These are phyloP conservation scores for Tiaroga cobitis DNA, from an alignment of 2,797 vertebrate genomes.

Conservation along the genomic window DNA sequence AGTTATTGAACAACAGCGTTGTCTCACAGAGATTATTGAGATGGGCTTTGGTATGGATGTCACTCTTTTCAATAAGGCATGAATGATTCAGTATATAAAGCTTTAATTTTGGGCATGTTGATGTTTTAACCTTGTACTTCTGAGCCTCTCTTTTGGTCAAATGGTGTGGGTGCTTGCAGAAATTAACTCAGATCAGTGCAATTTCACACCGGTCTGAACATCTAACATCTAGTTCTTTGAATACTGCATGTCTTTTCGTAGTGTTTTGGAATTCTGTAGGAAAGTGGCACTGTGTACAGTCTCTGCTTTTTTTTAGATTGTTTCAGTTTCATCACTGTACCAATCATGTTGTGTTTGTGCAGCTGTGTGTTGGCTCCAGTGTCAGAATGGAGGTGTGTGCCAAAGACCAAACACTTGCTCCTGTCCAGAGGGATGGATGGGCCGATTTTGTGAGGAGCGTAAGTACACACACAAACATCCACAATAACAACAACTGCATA, in stretches of 20 bases:
- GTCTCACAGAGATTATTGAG: slow-evolving; percentile 23
- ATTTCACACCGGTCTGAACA: background rate
- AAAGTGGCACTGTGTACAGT: background rate
- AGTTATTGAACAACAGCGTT: slow-evolving; percentile 28
- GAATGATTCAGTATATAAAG: background rate
- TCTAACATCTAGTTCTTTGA: slow-evolving; percentile 5
- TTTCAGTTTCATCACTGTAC: background rate
- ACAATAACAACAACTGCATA: background rate
- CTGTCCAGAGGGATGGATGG: slow-evolving; percentile 97
- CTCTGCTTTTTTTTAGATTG: background rate
- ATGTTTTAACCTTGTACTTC: background rate
- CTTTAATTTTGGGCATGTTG: background rate
- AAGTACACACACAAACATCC: slow-evolving; percentile 67
- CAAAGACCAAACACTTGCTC: slow-evolving; percentile 92
- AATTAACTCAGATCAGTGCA: background rate
- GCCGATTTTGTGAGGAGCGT: slow-evolving; percentile 95
- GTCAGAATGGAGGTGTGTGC: slow-evolving; percentile 94
- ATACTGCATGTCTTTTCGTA: slow-evolving; percentile 16
- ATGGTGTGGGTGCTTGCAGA: background rate
- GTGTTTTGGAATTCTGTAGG: background rate
- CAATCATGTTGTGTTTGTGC: slow-evolving; percentile 55
- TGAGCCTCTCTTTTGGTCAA: background rate
- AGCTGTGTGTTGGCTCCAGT: slow-evolving; percentile 93
- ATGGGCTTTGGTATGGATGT: background rate
- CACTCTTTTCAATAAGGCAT: slow-evolving; percentile 14